Base-by-base conservation (phyloP, 2,113 vertebrate species). In the Ammodytes dubius region DNA sequence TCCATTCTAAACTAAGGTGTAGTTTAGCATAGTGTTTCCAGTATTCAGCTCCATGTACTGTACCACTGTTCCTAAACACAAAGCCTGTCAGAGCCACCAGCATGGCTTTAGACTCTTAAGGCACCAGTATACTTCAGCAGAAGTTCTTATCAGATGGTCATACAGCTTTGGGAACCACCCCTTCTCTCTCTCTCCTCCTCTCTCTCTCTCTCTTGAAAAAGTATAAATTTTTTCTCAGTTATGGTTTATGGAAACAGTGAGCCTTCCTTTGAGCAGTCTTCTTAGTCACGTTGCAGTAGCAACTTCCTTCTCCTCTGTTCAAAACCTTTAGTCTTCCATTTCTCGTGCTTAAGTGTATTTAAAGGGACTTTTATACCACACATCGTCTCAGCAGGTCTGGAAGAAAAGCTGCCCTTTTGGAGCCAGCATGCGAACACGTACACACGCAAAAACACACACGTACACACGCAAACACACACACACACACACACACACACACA, bases 271-370 rank as follows among this genome's bases (percentile, higher is more conserved):
- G 42, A 35, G 53, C 13, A 17, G 46, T 57, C 27, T 15, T 76
- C 19, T 45, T 15, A 2, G 40, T 12, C 37, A 37, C 56, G 61
- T 67, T 49, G 43, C 42, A 65, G 19, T 12, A n/a, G 27, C 17
- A 35, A n/a, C 35, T 4, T 14, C 0, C 7, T n/a, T 17, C 39
- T 2, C 39, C 14, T 61, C 17, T 27, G 56, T 71, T 57, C 12
- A 27, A 6, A 58, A 27, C 17, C 61, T 8, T 47, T 1, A 27
- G 27, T 27, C 56, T 52, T 3, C 35, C 46, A 53, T 74, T 74
- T 81, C 49, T 83, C 77, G 66, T 82, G 70, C 70, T 63, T 46
- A 60, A 66, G 54, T 84, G 59, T 83, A 74, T 91, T 76, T 71
- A 49, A 70, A 78, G 63, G 65, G 72, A 60, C 68, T 72, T 60